Evolutionary conservation across 2,797 vertebrate genomes (phyloP).

Genomic region (Rhynchonycteris naso): DNA sequence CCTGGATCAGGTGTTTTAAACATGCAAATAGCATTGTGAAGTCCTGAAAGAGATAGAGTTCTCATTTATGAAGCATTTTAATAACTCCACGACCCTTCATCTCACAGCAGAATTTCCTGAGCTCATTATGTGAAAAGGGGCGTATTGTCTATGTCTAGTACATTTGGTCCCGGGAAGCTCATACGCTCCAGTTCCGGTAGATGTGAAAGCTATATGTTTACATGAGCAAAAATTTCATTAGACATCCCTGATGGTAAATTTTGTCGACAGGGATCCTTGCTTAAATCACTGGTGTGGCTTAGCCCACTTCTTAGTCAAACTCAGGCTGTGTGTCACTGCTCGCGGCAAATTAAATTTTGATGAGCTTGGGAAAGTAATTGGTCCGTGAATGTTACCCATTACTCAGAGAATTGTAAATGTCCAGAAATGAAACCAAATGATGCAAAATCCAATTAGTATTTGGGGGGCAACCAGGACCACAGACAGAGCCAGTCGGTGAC

Average conservation of each 20-base stretch:
- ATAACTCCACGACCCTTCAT: constrained; percentile 55
- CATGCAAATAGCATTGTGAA: constrained; percentile 37
- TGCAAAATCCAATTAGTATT: constrained; percentile 73
- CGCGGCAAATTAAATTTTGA: constrained; percentile 73
- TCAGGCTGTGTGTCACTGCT: constrained; percentile 61
- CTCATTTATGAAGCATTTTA: constrained; percentile 61
- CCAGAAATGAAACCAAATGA: constrained; percentile 78
- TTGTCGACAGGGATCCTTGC: background rate
- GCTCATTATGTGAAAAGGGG: constrained; percentile 59
- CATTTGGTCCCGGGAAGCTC: constrained; percentile 24
- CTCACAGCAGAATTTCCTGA: constrained; percentile 64
- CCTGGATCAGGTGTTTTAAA: constrained; percentile 29
- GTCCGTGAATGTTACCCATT: constrained; percentile 71
- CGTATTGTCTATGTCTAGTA: constrained; percentile 38
- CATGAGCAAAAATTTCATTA: constrained; percentile 58
- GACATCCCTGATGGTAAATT: constrained; percentile 57
- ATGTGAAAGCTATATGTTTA: constrained; percentile 67
- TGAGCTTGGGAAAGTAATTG: constrained; percentile 77
- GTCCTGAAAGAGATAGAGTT: constrained; percentile 21
- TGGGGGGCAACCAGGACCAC: constrained; percentile 43
- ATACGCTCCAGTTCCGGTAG: constrained; percentile 34
- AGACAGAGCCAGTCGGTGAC: constrained; percentile 6
- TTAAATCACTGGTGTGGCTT: constrained; percentile 51
- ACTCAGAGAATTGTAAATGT: constrained; percentile 76
- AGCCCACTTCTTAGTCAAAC: constrained; percentile 65